Conservation (phyloP, 2,797 vertebrate species). For the Alfaro cultratus region DNA sequence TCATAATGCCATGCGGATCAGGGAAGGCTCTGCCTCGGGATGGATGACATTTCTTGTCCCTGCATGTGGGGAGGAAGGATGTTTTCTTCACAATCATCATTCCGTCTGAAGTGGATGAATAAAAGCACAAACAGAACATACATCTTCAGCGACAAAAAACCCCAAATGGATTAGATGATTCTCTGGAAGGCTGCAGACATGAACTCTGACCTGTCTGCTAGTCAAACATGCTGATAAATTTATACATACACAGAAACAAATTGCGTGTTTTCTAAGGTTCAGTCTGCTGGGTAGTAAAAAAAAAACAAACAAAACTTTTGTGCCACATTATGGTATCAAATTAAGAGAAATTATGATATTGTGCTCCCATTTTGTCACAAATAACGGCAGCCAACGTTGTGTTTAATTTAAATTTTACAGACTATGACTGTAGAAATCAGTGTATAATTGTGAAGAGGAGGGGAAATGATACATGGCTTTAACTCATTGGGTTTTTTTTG, state of each 20-base stretch:
- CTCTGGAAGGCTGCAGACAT: neutral
- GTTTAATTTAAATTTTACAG: neutral
- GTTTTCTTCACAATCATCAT: constrained; percentile 4
- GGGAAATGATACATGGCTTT: neutral
- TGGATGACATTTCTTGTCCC: constrained; percentile 18
- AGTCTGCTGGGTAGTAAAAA: too few relatives aligned
- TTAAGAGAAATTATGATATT: neutral
- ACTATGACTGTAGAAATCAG: neutral
- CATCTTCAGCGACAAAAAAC: neutral
- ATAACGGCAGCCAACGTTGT: neutral
- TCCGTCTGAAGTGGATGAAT: constrained; percentile 16
- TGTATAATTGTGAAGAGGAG: neutral
- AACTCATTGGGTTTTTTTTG: too few relatives aligned
- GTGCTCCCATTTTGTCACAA: neutral
- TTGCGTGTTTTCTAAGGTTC: neutral
- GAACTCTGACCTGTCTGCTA: neutral
- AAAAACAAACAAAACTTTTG: too few relatives aligned
- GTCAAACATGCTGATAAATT: neutral
- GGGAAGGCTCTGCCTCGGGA: constrained; percentile 40
- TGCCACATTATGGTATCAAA: neutral
- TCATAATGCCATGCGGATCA: constrained; percentile 57
- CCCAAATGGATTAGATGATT: neutral
- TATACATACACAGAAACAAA: neutral
- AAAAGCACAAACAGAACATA: constrained; percentile 11
- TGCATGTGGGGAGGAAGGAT: constrained; percentile 19